phyloP scores from a whole-genome alignment of 2,888 invertebrate species.

The Eristalinus aeneus region DNA sequence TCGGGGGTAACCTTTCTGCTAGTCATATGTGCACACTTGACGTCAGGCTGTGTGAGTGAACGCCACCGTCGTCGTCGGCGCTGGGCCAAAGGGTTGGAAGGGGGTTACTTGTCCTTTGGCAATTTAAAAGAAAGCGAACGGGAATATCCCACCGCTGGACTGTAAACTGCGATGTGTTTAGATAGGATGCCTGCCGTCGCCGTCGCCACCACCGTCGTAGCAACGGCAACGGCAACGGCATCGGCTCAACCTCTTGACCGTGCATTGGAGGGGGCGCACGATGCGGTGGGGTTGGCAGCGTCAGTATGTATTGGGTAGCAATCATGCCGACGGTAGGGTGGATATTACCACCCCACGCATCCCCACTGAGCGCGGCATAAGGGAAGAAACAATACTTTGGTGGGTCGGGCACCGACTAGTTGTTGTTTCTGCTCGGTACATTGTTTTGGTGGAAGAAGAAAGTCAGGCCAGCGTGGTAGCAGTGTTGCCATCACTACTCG shows the following conservation, averaged over 20 bases:
- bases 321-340: background rate
- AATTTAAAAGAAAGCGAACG: constrained; percentile 68
- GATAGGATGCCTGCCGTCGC: constrained; percentile 37
- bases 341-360: constrained; percentile 10
- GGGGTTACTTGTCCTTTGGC: constrained; percentile 68
- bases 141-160: constrained; percentile 50
- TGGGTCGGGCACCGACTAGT: background rate
- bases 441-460: background rate
- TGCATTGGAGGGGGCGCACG: constrained; percentile 14
- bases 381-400: constrained; percentile 35
- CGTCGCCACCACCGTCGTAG: too few species aligned
- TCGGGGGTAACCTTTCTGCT: constrained; percentile 35
- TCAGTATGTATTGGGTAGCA: background rate
- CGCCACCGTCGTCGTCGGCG: background rate
- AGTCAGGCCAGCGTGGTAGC: background rate
- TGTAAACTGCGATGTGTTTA: constrained; percentile 67
- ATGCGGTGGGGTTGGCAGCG: background rate
- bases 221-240: constrained; percentile 1
- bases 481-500: background rate
- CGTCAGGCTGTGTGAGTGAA: constrained; percentile 40
- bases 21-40: constrained; percentile 58
- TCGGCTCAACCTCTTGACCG: constrained; percentile 53
- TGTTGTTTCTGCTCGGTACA: background rate
- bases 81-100: constrained; percentile 26
- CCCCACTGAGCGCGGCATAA: constrained; percentile 10